A percentile compares a stretch with the other conserved stretches of the same genome.
Evolutionary conservation across 1,140 invertebrate species (phyloP).

Genomic region (Musca domestica): DNA sequence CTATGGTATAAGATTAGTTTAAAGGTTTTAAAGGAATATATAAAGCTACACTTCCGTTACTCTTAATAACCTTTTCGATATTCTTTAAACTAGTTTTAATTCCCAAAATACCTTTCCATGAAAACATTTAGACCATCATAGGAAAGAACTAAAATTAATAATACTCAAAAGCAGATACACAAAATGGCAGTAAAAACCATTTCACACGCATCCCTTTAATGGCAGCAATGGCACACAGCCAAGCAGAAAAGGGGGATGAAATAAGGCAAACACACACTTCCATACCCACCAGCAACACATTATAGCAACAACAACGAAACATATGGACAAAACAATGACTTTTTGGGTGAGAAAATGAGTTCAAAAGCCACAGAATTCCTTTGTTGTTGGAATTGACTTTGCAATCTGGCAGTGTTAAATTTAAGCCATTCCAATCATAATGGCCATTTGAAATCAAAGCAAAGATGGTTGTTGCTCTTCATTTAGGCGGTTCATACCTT

Average conservation of each 20-base stretch:
- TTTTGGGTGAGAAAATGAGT: background rate
- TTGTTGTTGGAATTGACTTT: background rate
- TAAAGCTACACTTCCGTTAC: no score
- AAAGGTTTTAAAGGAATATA: no score
- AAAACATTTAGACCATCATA: no score
- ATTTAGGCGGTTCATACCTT: background rate
- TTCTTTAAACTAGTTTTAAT: no score
- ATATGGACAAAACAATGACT: background rate
- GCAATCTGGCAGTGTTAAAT: no score
- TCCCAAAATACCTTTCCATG: no score
- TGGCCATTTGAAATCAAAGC: slow-evolving; percentile 9
- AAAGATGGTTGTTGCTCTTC: background rate
- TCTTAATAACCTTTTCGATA: no score
- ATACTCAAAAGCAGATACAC: background rate
- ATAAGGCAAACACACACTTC: background rate
- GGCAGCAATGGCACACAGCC: background rate
- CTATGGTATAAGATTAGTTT: no score
- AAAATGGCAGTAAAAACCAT: slow-evolving; percentile 6
- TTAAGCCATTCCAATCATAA: background rate
- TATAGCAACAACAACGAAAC: background rate
- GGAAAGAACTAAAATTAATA: background rate
- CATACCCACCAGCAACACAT: background rate
- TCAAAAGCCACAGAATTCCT: slow-evolving; percentile 15
- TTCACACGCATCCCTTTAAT: background rate
- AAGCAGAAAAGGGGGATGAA: slow-evolving; percentile 8